Conservation (phyloP, 2,797 vertebrate species). For the Acomys russatus region DNA sequence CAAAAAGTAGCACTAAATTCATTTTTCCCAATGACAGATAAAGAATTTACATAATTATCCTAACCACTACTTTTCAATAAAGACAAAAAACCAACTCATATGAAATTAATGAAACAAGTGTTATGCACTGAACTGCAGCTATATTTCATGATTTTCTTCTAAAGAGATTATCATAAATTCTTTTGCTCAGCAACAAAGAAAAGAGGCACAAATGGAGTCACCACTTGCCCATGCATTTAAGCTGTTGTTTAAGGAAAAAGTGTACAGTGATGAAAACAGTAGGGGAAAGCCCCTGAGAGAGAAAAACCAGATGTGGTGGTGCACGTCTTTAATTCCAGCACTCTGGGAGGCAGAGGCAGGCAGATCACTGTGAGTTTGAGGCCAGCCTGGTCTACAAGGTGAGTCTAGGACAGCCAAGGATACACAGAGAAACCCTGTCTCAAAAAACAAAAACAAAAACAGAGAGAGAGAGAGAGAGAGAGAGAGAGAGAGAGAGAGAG, state of each 20-base stretch:
- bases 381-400: too few relatives aligned
- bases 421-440: too few relatives aligned
- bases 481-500: slow-evolving; percentile 11
- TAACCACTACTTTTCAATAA: slow-evolving; percentile 10
- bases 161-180: slow-evolving; percentile 64
- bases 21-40: slow-evolving; percentile 38
- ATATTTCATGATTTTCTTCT: slow-evolving; percentile 64
- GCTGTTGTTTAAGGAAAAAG: slow-evolving; percentile 70
- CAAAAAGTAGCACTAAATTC: slow-evolving; percentile 49
- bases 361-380: too few relatives aligned
- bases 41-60: slow-evolving; percentile 57
- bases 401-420: too few relatives aligned
- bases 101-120: slow-evolving; percentile 60
- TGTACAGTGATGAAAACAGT: slow-evolving; percentile 57
- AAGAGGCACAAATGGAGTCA: slow-evolving; percentile 61
- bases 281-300: not conserved
- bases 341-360: too few relatives aligned
- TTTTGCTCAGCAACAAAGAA: slow-evolving; percentile 75
- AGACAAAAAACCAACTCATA: slow-evolving; percentile 9
- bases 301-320: too few relatives aligned
- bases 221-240: not conserved
- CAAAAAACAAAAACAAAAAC: too few relatives aligned
- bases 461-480: too few relatives aligned
- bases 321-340: too few relatives aligned
- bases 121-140: slow-evolving; percentile 53